Conservation (phyloP, 2,113 vertebrate genomes). For the Neogobius melanostomus region DNA sequence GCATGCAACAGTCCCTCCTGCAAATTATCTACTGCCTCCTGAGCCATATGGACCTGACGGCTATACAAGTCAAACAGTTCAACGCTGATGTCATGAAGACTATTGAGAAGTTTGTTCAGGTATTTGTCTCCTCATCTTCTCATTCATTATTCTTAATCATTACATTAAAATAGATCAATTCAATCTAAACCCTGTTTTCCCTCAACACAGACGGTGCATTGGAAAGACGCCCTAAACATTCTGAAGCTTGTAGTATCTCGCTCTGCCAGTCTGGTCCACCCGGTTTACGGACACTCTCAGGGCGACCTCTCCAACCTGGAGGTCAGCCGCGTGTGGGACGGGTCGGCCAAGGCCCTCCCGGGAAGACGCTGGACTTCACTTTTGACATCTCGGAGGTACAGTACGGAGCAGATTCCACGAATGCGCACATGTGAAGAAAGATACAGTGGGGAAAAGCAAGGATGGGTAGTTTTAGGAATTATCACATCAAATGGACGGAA, state of each 20-base stretch:
- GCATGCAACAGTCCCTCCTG: constrained; percentile 94
- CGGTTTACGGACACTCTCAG: constrained; percentile 86
- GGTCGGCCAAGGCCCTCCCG: constrained; percentile 92
- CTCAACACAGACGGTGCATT: constrained; percentile 85
- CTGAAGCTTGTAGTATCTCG: constrained; percentile 95
- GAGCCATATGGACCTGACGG: constrained; percentile 93
- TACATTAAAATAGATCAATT: neutral
- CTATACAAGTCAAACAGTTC: constrained; percentile 92
- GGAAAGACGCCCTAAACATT: constrained; percentile 96
- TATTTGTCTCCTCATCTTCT: constrained; percentile 47
- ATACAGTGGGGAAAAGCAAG: neutral
- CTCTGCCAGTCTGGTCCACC: constrained; percentile 92
- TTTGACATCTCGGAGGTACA: constrained; percentile 97
- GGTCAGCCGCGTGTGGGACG: constrained; percentile 93
- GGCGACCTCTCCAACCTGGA: constrained; percentile 92
- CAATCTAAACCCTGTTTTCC: neutral
- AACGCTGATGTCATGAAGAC: constrained; percentile 95
- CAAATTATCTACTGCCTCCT: constrained; percentile 97
- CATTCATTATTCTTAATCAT: neutral
- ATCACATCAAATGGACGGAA: too few species aligned
- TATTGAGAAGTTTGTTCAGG: constrained; percentile 98
- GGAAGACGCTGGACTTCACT: constrained; percentile 96
- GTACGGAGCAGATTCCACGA: constrained; percentile 5
- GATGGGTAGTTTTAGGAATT: too few species aligned
- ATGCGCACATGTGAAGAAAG: neutral